These are phyloP conservation scores for Meleagris gallopavo DNA, from an alignment of 2,113 vertebrate genomes.

Conservation along the genomic window DNA sequence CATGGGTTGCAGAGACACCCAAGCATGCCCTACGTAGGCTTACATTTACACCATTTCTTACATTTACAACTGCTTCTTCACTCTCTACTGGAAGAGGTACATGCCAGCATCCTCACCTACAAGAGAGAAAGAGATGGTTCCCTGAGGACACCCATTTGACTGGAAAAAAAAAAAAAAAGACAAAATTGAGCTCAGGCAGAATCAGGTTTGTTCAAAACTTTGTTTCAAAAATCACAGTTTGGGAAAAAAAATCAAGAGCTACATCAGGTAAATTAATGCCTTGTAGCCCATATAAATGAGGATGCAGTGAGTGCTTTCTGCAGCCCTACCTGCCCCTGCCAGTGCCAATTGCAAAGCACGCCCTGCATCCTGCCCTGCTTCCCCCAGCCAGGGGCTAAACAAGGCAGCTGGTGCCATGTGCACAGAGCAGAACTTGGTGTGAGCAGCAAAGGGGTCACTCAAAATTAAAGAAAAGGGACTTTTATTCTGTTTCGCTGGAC, in stretches of 20 bases:
- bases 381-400: not conserved
- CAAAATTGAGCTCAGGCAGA: not conserved
- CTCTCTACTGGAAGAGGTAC: not conserved
- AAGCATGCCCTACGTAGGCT: not conserved
- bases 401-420: not conserved
- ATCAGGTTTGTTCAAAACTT: not conserved
- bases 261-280: not conserved
- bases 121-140: not conserved
- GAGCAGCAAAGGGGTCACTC: not conserved
- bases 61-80: not conserved
- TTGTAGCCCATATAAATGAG: not conserved
- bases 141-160: not conserved
- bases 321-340: not conserved
- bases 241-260: not conserved
- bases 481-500: not conserved
- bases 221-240: not conserved
- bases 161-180: not conserved
- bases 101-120: not conserved
- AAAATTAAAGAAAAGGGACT: not conserved
- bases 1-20: not conserved
- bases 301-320: accelerated
- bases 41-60: not conserved
- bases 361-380: not conserved
- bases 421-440: not conserved
- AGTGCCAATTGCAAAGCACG: accelerated